These are phyloP conservation scores for Calliphora vicina DNA, from an alignment of 1,140 invertebrate genomes.

Conservation along the genomic window DNA sequence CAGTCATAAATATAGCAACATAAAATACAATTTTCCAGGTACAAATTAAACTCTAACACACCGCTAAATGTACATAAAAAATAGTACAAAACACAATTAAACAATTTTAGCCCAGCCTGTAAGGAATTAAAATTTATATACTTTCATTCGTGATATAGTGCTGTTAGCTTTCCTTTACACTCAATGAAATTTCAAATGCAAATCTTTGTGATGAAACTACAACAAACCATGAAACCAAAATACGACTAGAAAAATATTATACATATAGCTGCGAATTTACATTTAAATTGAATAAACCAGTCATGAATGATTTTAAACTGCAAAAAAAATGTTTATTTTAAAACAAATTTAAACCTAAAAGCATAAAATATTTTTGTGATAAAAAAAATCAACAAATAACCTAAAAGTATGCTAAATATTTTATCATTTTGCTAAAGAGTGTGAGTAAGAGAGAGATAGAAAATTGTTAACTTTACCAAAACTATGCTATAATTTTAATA, in stretches of 20 bases:
- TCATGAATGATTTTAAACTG: not conserved
- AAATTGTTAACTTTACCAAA: not conserved
- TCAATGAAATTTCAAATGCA: not conserved
- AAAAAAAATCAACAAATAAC: not conserved
- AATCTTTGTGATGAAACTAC: not conserved
- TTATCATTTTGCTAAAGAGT: not conserved
- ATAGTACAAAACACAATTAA: not conserved
- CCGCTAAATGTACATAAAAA: not conserved
- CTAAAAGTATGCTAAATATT: not conserved
- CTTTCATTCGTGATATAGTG: not conserved
- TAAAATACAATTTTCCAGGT: not conserved
- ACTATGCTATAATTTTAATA: not conserved
- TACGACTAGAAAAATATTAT: too few relatives aligned
- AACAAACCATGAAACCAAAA: too few relatives aligned
- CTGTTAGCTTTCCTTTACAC: not conserved
- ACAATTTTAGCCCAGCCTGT: not conserved
- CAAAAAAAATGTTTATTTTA: not conserved
- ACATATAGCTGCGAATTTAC: not conserved
- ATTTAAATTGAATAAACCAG: slow-evolving; percentile 1
- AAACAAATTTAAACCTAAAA: not conserved
- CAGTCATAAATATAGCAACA: not conserved
- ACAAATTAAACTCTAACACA: not conserved
- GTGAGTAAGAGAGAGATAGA: too few relatives aligned
- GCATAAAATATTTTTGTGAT: not conserved
- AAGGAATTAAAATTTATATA: too few relatives aligned